A percentile compares a stretch with the other conserved stretches of the same genome.
These are phyloP conservation scores for Cybosia mesomella DNA, from an alignment of 2,888 invertebrate species.

Conservation along the genomic window DNA sequence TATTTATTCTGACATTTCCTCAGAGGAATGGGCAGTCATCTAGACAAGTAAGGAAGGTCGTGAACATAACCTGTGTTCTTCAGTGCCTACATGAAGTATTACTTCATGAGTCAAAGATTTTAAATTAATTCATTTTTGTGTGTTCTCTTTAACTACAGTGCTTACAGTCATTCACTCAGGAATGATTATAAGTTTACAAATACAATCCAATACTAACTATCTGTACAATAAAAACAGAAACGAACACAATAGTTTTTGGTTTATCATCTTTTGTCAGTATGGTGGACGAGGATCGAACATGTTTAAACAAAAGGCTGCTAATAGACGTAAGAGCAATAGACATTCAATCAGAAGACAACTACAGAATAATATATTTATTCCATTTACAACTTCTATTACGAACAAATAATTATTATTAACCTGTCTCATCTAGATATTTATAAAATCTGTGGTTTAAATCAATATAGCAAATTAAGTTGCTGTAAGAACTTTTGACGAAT, in stretches of 20 bases:
- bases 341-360: background rate
- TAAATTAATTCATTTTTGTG: too few species aligned
- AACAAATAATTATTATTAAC: background rate
- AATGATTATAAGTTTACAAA: too few species aligned
- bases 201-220: too few species aligned
- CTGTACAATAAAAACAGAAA: too few species aligned
- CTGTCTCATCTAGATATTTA: background rate
- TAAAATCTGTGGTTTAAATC: constrained; percentile 8
- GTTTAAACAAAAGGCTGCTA: too few species aligned
- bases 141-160: too few species aligned
- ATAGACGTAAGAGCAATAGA: background rate
- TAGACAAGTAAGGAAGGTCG: background rate
- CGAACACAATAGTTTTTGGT: background rate
- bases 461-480: constrained; percentile 22
- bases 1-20: background rate
- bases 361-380: background rate
- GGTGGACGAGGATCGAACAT: background rate
- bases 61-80: background rate
- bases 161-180: too few species aligned
- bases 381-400: background rate
- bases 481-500: constrained; percentile 31
- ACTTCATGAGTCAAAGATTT: too few species aligned
- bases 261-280: too few species aligned
- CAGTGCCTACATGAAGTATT: too few species aligned
- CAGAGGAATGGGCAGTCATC: background rate